Base-by-base conservation (phyloP, 37 sponge, comb jelly and placozoan genomes). In the Chondrosia reniformis region DNA sequence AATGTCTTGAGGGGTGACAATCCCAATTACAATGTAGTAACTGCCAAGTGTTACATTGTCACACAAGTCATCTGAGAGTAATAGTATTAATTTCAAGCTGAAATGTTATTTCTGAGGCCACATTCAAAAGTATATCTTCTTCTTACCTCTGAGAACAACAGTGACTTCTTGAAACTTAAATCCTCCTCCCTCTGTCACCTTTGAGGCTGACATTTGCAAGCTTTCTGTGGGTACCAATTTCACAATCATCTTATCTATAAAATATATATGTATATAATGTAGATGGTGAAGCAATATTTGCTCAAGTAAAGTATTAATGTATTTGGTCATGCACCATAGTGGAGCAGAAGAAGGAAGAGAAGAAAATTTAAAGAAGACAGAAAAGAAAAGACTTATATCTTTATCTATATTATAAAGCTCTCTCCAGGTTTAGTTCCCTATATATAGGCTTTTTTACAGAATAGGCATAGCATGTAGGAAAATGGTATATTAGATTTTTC, bases 11-110 rank as follows among this genome's bases (percentile, higher is more conserved):
- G 43, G 37, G 2, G 42, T 43, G 7, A 83, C 83, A 13, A 87
- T 45, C 28, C 88, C 88, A 34, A 87, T 75, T 43, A 83, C 88
- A 64, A 32, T 74, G 65, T 79, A 87, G 67, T 66, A 56, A 17
- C 75, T 65, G 17, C 88, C 88, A 79, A 87, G 32, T 59, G 33
- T 46, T 28, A 87, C 76, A 73, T 55, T 38, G 40, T 62, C 56
- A 73, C 83, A 83, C 57, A 87, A 76, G 21, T 83, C 88, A 79
- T 79, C 83, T 77, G 72, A 1, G 41, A 43, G 43, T 34, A 40
- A 69, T 37, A 1, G n/a, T n/a, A n/a, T n/a, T n/a, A n/a, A n/a
- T n/a, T n/a, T n/a, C n/a, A n/a, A n/a, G n/a, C n/a, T n/a, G n/a
- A n/a, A n/a, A n/a, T n/a, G n/a, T n/a, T n/a, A n/a, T n/a, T n/a